phyloP scores from a whole-genome alignment of 2,888 invertebrate genomes.

The Leucophora obtusa region DNA sequence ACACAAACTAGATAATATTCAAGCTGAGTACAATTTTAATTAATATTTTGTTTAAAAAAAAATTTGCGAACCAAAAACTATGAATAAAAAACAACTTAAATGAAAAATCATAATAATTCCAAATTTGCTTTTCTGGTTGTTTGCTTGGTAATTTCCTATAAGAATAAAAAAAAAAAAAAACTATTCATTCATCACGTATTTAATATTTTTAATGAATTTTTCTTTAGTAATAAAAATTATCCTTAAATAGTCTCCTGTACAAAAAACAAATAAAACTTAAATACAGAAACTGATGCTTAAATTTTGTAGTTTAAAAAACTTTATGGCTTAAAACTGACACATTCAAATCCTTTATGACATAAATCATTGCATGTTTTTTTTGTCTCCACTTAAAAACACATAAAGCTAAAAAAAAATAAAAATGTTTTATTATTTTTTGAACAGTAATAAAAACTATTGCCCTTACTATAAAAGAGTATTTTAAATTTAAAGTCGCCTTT shows the following conservation, averaged over 20 bases:
- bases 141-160: neutral
- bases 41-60: neutral
- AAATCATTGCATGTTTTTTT: neutral
- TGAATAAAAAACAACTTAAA: neutral
- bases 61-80: neutral
- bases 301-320: neutral
- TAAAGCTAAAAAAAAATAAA: too few relatives aligned
- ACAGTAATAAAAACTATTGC: too few relatives aligned
- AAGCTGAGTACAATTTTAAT: neutral
- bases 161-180: neutral
- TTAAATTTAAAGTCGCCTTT: too few relatives aligned
- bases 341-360: neutral
- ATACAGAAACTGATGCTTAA: neutral
- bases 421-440: too few relatives aligned
- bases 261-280: neutral
- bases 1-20: too few relatives aligned
- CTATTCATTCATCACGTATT: conserved; percentile 31
- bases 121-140: neutral
- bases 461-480: too few relatives aligned
- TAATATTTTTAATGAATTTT: conserved; percentile 37
- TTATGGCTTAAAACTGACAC: neutral
- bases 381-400: neutral
- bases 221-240: conserved; percentile 3
- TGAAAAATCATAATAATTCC: neutral
- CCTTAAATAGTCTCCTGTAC: neutral